Percentiles rank a stretch among this genome's conserved stretches.
Conservation (phyloP, 2,888 invertebrate species). For the Sminthurides aquaticus region DNA sequence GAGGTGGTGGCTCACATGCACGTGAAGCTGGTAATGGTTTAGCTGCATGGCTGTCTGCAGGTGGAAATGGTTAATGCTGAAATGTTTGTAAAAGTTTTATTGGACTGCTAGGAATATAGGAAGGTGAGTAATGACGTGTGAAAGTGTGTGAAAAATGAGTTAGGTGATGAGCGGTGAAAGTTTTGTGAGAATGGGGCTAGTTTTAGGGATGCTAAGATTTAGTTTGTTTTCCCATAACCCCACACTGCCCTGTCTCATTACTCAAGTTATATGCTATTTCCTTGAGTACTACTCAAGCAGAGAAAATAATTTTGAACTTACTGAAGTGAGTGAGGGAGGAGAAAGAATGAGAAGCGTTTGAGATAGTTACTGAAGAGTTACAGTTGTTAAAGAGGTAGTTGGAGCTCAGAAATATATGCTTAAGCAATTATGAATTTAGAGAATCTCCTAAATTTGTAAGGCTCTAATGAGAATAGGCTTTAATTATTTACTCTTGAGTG, state of each 20-base stretch:
- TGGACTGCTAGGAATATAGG: neutral
- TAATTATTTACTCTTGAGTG: conserved; percentile 4
- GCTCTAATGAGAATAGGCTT: neutral
- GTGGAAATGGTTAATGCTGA: neutral
- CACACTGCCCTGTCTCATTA: too few relatives aligned
- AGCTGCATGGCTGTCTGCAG: neutral
- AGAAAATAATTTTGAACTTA: too few relatives aligned
- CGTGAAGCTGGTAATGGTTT: neutral
- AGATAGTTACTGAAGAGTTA: too few relatives aligned
- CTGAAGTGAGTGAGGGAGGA: too few relatives aligned
- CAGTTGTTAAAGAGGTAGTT: neutral
- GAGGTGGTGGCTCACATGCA: neutral
- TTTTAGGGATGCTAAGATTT: neutral
- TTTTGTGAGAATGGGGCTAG: neutral
- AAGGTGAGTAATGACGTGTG: neutral
- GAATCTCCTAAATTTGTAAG: neutral
- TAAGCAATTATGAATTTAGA: neutral
- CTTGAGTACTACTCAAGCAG: too few relatives aligned
- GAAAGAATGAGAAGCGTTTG: too few relatives aligned
- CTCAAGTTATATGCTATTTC: too few relatives aligned
- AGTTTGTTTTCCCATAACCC: neutral
- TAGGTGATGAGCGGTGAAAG: conserved; percentile 2
- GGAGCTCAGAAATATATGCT: neutral
- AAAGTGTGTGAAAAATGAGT: conserved; percentile 1
- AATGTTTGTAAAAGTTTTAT: neutral